Base-by-base conservation (phyloP, 2,113 vertebrate genomes). In the Syngnathus typhle region DNA sequence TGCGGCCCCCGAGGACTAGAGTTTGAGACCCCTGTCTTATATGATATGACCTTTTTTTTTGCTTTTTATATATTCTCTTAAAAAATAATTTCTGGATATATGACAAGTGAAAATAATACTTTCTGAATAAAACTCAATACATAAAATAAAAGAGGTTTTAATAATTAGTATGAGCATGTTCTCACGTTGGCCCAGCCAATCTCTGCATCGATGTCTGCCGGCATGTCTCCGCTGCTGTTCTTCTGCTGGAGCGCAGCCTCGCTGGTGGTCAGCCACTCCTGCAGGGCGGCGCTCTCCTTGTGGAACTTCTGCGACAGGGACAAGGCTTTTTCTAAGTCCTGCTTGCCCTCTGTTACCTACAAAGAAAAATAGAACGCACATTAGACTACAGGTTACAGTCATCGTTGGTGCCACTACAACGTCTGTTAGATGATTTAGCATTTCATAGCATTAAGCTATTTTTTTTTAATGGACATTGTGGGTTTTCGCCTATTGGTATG, bases 291-390 rank as follows among this genome's bases (percentile, higher is more conserved):
- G 16, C 89, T 89, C 52, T 98, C 95, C 72, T 94, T 96, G 74
- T 81, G 93, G 82, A 96, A 87, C 80, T 88, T 95, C 46, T 91
- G 90, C 54, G 96, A 91, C 65, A 98, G 84, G 54, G 93, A 90
- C 3, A 93, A 84, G 10, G 96, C 94, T 78, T 93, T 93, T 77
- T 99, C 97, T 0, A 98, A 88, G 60, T 96, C 94, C 84, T 98
- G 96, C 61, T 99, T 99, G 6, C 96, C 94, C 76, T 98, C 96
- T 0, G 97, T 98, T 65, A 99, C 97, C 97, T 99, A 70, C 62
- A 16, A 76, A 23, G 9, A 7, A 64, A 54, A 64, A 19, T 10
- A 47, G 52, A 23, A 49, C 18, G 8, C 60, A 5, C n/a, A 13
- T 19, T 41, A 6, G 6, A 21, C 41, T 3, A 32, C 27, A 32